phyloP scores from a whole-genome alignment of 2,797 vertebrate species.

The Pampus argenteus region DNA sequence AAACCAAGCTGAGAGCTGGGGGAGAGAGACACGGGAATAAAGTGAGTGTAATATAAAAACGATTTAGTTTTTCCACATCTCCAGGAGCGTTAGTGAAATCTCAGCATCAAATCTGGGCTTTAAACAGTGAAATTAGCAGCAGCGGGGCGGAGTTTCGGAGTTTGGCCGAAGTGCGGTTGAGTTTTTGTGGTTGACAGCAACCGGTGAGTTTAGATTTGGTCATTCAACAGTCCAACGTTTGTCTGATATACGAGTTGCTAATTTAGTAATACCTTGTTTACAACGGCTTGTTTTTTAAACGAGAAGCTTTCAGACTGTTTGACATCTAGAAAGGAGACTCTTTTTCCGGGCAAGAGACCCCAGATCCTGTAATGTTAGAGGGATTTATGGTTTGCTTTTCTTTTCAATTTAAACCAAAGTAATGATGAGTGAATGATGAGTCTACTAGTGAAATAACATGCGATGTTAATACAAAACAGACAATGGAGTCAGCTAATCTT shows the following conservation, averaged over 20 bases:
- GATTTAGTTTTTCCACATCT: not conserved
- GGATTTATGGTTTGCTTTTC: conserved; percentile 23
- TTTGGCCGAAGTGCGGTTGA: conserved; percentile 34
- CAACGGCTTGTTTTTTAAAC: not conserved
- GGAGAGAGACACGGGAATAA: not conserved
- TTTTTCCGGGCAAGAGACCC: conserved; percentile 2
- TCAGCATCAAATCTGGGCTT: conserved; percentile 41
- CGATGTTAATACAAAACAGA: conserved; percentile 9
- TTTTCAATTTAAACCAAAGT: conserved; percentile 26
- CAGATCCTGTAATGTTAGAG: conserved; percentile 7
- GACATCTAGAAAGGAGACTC: not conserved
- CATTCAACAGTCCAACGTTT: conserved; percentile 10
- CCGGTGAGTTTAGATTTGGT: conserved; percentile 69
- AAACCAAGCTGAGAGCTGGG: conserved; percentile 10
- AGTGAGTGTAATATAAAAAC: not conserved
- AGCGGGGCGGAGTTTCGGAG: conserved; percentile 53
- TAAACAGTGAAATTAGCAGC: conserved; percentile 9
- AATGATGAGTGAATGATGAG: too few species aligned
- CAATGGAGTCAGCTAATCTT: not conserved
- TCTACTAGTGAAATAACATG: conserved; percentile 29
- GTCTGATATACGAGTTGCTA: not conserved
- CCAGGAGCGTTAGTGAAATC: conserved; percentile 8
- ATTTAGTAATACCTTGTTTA: not conserved
- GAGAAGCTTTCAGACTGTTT: not conserved
- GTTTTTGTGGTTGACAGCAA: conserved; percentile 56